Evolutionary conservation across 1,140 invertebrate species (phyloP).

Genomic region (Dreissena polymorpha): DNA sequence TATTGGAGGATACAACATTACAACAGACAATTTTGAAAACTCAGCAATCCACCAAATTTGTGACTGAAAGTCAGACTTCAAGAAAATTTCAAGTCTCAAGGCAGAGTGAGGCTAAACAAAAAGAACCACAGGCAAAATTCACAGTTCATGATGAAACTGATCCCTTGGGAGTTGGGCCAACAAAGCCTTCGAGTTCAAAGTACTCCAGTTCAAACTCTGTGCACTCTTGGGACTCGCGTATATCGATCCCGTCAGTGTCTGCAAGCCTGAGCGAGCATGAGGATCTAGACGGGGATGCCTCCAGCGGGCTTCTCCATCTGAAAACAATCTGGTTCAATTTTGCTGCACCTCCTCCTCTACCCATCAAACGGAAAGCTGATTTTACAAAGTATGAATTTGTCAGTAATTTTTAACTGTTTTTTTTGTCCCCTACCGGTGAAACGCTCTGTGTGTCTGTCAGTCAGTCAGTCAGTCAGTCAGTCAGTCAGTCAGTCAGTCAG

Average conservation of each 20-base stretch:
- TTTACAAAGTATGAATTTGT: slow-evolving; percentile 87
- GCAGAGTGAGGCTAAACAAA: neutral
- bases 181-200: neutral
- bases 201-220: slow-evolving; percentile 57
- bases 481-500: no score
- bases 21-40: slow-evolving; percentile 54
- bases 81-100: neutral
- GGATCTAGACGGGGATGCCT: slow-evolving; percentile 78
- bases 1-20: slow-evolving; percentile 4
- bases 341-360: slow-evolving; percentile 95
- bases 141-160: slow-evolving; percentile 4
- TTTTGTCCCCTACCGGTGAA: no score
- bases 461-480: no score
- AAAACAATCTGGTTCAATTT: slow-evolving; percentile 98
- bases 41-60: slow-evolving; percentile 28
- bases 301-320: slow-evolving; percentile 86
- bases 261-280: slow-evolving; percentile 49
- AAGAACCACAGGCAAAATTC: neutral
- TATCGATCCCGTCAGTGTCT: slow-evolving; percentile 68
- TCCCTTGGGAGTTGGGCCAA: slow-evolving; percentile 19
- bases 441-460: no score
- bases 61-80: slow-evolving; percentile 10
- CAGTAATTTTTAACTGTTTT: neutral
- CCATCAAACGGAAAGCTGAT: slow-evolving; percentile 96
- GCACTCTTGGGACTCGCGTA: slow-evolving; percentile 69